A percentile compares a stretch with the other conserved stretches of the same genome.
These are phyloP conservation scores for Euphonia xanthogaster DNA, from an alignment of 2,797 vertebrate genomes.

Conservation along the genomic window DNA sequence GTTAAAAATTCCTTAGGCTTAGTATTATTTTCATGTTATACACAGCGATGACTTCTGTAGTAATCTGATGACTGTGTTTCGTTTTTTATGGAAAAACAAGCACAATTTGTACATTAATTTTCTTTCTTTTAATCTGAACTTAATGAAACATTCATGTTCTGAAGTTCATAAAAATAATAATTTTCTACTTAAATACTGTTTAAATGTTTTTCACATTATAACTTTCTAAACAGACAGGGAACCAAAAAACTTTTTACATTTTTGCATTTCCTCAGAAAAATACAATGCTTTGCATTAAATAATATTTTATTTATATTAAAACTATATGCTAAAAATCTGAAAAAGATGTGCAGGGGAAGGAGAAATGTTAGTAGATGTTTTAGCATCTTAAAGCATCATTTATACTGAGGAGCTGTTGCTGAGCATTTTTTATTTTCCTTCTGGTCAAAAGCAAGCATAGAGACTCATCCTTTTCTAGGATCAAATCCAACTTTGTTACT, in stretches of 20 bases:
- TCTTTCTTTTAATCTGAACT: background rate
- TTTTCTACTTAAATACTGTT: background rate
- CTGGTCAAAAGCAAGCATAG: background rate
- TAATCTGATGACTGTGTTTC: background rate
- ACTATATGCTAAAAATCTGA: background rate
- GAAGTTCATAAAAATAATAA: background rate
- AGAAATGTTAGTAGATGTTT: background rate
- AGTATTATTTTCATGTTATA: background rate
- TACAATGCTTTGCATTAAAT: background rate
- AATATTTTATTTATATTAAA: background rate
- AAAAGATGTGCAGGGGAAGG: background rate
- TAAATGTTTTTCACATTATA: background rate
- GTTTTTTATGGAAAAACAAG: background rate
- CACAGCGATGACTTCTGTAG: background rate
- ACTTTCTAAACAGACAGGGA: background rate
- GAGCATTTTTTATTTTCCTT: background rate
- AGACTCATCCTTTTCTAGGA: background rate
- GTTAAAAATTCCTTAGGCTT: background rate
- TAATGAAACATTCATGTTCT: background rate
- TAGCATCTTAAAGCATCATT: background rate
- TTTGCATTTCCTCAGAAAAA: background rate
- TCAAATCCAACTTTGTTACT: background rate
- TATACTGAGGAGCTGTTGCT: background rate
- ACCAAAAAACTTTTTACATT: background rate
- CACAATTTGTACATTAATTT: background rate